Conservation (phyloP, 2,797 vertebrate species). For the Chelidonichthys spinosus region DNA sequence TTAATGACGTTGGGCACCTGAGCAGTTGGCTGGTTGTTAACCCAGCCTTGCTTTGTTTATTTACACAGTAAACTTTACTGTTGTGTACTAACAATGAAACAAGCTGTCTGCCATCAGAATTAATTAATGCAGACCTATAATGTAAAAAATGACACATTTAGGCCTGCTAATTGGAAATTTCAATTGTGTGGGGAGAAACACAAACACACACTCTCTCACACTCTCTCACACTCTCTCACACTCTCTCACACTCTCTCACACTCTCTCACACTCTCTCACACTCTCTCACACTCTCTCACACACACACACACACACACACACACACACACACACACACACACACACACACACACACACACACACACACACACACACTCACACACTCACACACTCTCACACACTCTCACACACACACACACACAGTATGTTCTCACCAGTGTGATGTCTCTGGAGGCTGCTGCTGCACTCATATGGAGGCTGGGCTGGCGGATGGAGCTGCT, state of each 20-base stretch:
- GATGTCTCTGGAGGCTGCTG: slow-evolving; percentile 94
- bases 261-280: too few species aligned
- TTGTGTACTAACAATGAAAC: neutral
- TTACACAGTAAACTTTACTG: neutral
- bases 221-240: too few species aligned
- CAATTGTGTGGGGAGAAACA: neutral
- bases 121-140: neutral
- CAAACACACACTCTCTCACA: neutral
- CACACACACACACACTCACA: too few species aligned
- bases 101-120: neutral
- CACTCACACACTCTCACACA: too few species aligned
- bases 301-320: neutral
- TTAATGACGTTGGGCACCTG: neutral
- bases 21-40: neutral
- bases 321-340: neutral
- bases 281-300: too few species aligned
- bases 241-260: too few species aligned
- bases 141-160: too few species aligned
- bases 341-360: neutral
- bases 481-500: slow-evolving; percentile 98
- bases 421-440: slow-evolving; percentile 87
- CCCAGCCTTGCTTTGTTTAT: neutral
- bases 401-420: neutral
- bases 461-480: slow-evolving; percentile 96
- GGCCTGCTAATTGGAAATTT: neutral